Base-by-base conservation (phyloP, 2,888 invertebrate species). In the Drosophila austrosaltans region DNA sequence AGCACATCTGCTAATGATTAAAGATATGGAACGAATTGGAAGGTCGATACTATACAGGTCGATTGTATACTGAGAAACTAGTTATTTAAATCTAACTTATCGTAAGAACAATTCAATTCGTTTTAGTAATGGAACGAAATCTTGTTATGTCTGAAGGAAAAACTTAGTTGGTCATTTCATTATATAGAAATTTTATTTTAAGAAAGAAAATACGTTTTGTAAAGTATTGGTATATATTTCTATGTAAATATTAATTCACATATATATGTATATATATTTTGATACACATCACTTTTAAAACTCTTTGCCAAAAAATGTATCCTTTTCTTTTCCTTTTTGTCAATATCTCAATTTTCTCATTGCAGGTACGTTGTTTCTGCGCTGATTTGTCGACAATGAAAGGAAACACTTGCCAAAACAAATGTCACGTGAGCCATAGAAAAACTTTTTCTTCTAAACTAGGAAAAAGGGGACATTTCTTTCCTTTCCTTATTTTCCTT, bases 391-490 rank as follows among this genome's bases (percentile, higher is more conserved):
- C 68, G 72, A 66, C 72, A 66, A 69, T 42, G 56, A 48, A 58
- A 67, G 63, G 70, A 76, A 76, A 67, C 69, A 63, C 67, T 71
- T 70, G 82, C 82, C 82, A 82, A 81, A 80, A 80, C 77, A 83
- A 82, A 82, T 84, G 75, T 82, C 82, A 82, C 82, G 82, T 82
- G 80, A 82, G 82, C 80, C 74, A 66, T 65, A 75, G 1, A 32
- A 7, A 44, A 2, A 53, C 36, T 7, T 36, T 36, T 36, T 36
- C 36, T 36, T 36, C 36, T 8, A 3, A 30, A 30, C 16, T 30
- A 28, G 28, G 28, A 16, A 48, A 48, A 8, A 32, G 5, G 28
- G 28, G 2, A 5, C 20, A 57, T 6, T 32, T 6, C 53, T 22
- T 64, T 20, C 56, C 4, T 48, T 65, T 59, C 10, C 36, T 56